phyloP scores from a whole-genome alignment of 2,888 invertebrate species.

The Sarcophaga variegata region DNA sequence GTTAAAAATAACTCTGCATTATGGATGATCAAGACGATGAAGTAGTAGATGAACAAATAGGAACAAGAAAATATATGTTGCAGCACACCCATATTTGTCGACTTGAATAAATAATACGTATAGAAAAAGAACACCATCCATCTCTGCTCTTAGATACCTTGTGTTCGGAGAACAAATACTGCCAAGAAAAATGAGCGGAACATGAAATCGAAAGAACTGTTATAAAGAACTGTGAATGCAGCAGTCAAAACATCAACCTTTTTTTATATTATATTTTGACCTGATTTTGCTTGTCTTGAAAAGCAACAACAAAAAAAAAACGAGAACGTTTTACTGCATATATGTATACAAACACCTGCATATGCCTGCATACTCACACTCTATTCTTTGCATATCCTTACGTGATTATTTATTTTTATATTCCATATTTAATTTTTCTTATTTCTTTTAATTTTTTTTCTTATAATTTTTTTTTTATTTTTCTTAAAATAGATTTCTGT shows the following conservation, averaged over 20 bases:
- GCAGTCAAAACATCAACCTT: slow-evolving; percentile 39
- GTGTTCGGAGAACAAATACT: neutral
- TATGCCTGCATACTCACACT: neutral
- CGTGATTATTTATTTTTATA: slow-evolving; percentile 19
- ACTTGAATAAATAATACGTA: slow-evolving; percentile 4
- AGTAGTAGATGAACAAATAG: neutral
- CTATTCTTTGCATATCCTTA: neutral
- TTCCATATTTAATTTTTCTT: neutral
- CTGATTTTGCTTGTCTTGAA: slow-evolving; percentile 42
- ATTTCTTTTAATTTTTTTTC: neutral
- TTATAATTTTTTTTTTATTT: neutral
- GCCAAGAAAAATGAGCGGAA: neutral
- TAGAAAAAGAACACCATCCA: neutral
- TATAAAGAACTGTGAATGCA: neutral
- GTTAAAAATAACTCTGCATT: too few relatives aligned
- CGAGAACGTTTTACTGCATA: neutral
- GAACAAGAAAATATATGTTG: neutral
- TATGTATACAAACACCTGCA: neutral
- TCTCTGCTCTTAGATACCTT: neutral
- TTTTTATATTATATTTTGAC: slow-evolving; percentile 37
- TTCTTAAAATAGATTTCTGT: neutral
- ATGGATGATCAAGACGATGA: neutral
- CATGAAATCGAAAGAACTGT: neutral
- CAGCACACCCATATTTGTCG: slow-evolving; percentile 5
- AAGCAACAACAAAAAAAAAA: neutral